Evolutionary conservation across 2,888 invertebrate species (phyloP), one percentile per base, ranked within the genome.

Genomic region (Epistrophella euchroma): DNA sequence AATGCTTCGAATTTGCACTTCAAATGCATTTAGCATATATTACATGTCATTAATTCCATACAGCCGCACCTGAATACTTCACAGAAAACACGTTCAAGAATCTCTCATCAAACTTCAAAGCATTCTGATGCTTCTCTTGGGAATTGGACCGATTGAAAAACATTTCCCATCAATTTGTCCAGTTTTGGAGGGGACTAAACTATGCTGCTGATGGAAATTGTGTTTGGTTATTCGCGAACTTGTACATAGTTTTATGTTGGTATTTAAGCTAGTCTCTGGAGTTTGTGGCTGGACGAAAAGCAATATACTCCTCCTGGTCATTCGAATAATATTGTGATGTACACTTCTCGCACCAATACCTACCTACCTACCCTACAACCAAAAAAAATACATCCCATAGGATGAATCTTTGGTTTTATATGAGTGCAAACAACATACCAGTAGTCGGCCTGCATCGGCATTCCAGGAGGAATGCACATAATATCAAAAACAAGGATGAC

Each of bases 401-500:
- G 66, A 50, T 35, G 52, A 37, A 37, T 52, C 50, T 68, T 52
- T 68, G 35, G 19, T 68, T 66, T 32, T 19, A 47, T 25, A 19
- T 47, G 35, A 64, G 64, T 66, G 35, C 47, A 66, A 66, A 47
- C 47, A 66, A 66, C 66, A 47, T 64, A n/a, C 11, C 35, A 43
- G 40, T 17, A 43, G 7, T 52, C 15, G 50, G 2, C 37, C 9
- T 2, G 9, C 22, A 45, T 25, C n/a, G 25, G 45, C 28, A 64
- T 45, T 22, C 10, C 28, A 64, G 6, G 5, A 35, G 55, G 43
- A 50, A 70, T 70, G 43, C 58, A 62, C 58, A 62, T 35, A 71
- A 55, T 52, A 71, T 50, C 58, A 71, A 55, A 68, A 55, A 68
- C 50, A 35, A 68, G 68, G 50, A 68, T 13, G 75, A 84, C 62